Base-by-base conservation (phyloP, 2,797 vertebrate genomes). In the Heteromormyrus szaboi region DNA sequence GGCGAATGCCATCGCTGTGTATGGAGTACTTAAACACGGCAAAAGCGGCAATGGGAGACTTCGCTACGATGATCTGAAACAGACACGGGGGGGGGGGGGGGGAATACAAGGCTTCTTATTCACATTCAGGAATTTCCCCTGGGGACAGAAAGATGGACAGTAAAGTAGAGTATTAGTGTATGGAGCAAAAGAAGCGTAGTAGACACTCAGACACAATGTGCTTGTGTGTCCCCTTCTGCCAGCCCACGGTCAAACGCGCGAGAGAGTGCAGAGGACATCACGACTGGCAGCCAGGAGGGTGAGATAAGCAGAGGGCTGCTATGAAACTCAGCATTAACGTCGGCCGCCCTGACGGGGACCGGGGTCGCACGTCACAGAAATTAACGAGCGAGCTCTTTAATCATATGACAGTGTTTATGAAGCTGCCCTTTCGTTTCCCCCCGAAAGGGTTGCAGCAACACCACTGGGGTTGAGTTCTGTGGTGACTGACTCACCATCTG, bases 21-120 rank as follows among this genome's bases (percentile, higher is more conserved):
- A 97, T 94, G 81, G 93, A 95, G 91, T 96, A 97, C 92, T 92
- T 92, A 89, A 97, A 95, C 62, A 93, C 56, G 0, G 94, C 92
- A 89, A 95, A 96, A 0, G 96, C 95, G 90, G 96, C 96, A 92
- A 97, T 91, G 12, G 96, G 96, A 1, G 96, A 97, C 91, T 97
- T 97, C 90, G 96, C 96, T 87, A 97, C 92, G 88, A 96, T 93
- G 87, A 97, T 93, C 96, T 97, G 94, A 46, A 76, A 56, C 14
- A 89, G 88, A 54, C 14, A 87, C 22, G 25, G 12, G 56, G 51
- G 87, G 51, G 37, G 37, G 33, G 33, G 37, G 37, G 37, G 37
- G 33, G 2, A 83, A 89, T n/a, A 86, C 22, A n/a, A 50, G 19
- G 8, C 48, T 54, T 9, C 33, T 37, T 72, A 9, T 56, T 86